phyloP scores from a whole-genome alignment of 2,113 vertebrate species.

The Circaetus gallicus region DNA sequence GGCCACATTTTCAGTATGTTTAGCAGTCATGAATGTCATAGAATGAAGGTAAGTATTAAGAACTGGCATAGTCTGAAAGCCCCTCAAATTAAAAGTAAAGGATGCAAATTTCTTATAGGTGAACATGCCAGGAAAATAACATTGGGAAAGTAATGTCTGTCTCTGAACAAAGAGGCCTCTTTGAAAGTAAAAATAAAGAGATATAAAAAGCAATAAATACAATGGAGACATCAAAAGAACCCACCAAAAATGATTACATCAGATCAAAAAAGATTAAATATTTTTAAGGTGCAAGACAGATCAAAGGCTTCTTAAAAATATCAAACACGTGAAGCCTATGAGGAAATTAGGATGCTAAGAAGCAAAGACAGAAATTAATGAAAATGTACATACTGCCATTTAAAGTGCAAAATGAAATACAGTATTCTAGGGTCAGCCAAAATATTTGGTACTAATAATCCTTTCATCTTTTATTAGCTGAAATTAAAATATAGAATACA shows the following conservation, averaged over 20 bases:
- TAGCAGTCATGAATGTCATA: neutral
- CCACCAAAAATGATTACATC: neutral
- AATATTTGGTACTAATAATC: neutral
- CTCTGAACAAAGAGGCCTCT: neutral
- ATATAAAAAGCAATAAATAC: neutral
- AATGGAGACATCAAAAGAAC: neutral
- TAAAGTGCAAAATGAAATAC: neutral
- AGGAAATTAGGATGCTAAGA: neutral
- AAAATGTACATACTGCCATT: neutral
- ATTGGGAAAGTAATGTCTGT: neutral
- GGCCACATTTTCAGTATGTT: neutral
- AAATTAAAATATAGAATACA: neutral
- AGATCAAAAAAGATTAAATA: neutral
- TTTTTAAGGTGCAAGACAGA: neutral
- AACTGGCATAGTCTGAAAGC: neutral
- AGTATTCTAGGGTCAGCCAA: neutral
- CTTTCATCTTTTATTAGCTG: neutral
- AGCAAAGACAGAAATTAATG: neutral
- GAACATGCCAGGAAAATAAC: neutral
- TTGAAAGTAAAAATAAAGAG: slow-evolving; percentile 1
- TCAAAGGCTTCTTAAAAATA: neutral
- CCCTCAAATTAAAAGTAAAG: neutral
- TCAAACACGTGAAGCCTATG: neutral
- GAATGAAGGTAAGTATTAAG: neutral
- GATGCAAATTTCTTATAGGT: neutral